Evolutionary conservation across 1,140 invertebrate species (phyloP), one percentile per base, ranked within the genome.

Genomic region (Gryon sp.): DNA sequence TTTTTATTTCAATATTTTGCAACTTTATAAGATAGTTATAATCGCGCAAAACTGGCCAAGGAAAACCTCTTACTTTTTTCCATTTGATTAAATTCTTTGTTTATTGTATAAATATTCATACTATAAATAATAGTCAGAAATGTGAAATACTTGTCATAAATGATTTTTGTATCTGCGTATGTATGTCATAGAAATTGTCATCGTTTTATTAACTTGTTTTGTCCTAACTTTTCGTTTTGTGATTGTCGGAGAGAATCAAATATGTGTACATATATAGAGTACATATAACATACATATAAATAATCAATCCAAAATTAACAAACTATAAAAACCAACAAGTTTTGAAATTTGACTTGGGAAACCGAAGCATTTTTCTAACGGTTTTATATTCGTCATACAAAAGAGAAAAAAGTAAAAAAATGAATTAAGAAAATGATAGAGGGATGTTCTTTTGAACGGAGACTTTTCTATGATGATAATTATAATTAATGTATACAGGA

Each of bases 61-160:
- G n/a, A n/a, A n/a, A n/a, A n/a, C n/a, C n/a, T n/a, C n/a, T 16
- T 28, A 24, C 20, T 65, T 50, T 26, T 15, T 60, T 69, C 52
- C 16, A 26, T 74, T 60, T 32, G 16, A 26, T 41, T 52, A 26
- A 12, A 38, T 62, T 68, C 16, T 28, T 84, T 77, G 84, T 85
- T 80, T 16, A 26, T 79, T 89, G 87, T 89, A 88, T 89, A 88
- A 89, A 89, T 89, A 86, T 88, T 84, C 80, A 88, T 89, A 89
- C 69, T 52, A 24, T 87, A n/a, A n/a, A n/a, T n/a, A 84, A 76
- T 83, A 63, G 52, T 76, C 38, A 74, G 77, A 63, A 82, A 83
- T 84, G 81, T 85, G 82, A 80, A 84, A 85, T 85, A 84, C 80
- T 84, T 84, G 83, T 86, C 82, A 83, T 80, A 69, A n/a, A 77